A percentile compares a stretch with the other conserved stretches of the same genome.
phyloP scores from a whole-genome alignment of 2,888 invertebrate species.

The Arge pagana region DNA sequence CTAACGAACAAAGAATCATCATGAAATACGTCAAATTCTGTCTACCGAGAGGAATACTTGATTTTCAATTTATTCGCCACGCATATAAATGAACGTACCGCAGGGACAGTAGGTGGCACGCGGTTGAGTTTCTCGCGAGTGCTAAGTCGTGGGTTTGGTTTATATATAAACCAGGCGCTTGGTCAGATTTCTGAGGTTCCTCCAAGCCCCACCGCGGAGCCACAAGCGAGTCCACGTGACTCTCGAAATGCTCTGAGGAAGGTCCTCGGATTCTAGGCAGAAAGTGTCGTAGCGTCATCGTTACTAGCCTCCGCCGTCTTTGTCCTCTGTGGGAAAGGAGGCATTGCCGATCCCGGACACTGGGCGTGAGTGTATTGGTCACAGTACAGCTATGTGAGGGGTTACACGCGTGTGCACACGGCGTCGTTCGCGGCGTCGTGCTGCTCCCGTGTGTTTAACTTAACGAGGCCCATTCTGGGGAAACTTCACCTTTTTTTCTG shows the following conservation, averaged over 20 bases:
- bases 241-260: constrained; percentile 58
- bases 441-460: constrained; percentile 37
- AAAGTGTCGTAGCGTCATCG: constrained; percentile 58
- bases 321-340: constrained; percentile 36
- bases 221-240: constrained; percentile 55
- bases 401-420: constrained; percentile 17
- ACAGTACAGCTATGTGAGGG: constrained; percentile 47
- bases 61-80: no score
- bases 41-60: no score
- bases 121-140: constrained; percentile 42
- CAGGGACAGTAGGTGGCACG: no score
- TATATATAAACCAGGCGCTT: constrained; percentile 30
- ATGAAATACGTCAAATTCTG: no score
- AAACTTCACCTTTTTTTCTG: constrained; percentile 33
- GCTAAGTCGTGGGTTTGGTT: constrained; percentile 7
- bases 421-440: no score
- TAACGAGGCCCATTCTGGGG: constrained; percentile 49
- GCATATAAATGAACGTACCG: no score
- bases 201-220: constrained; percentile 57
- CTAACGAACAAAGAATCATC: no score
- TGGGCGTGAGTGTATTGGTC: constrained; percentile 49
- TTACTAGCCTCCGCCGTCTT: constrained; percentile 53
- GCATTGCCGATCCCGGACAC: constrained; percentile 43
- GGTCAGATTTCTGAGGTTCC: no score
- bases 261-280: constrained; percentile 63